Evolutionary conservation across 2,797 vertebrate genomes (phyloP), one percentile per base, ranked within the genome.

Genomic region (Brotula barbata): DNA sequence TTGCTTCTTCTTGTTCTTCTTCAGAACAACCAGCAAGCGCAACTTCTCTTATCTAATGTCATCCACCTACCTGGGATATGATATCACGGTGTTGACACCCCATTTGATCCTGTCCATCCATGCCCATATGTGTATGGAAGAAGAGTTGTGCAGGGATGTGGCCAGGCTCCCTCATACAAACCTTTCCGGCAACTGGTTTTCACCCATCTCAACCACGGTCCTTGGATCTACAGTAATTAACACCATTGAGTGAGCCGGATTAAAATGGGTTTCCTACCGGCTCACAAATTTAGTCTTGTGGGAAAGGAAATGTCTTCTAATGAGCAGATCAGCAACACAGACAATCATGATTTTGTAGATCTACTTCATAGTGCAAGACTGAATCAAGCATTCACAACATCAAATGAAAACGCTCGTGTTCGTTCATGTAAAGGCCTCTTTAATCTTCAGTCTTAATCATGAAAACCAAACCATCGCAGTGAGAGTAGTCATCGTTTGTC

Each of bases 301-400:
- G 58, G 36, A 21, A 49, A 23, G 39, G 20, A 43, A 15, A 58
- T n/a, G 1, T 42, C 61, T 31, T 61, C 55, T 47, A 42, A 41
- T 57, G 16, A 60, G 1, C 17, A 36, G 13, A 20, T 22, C 21
- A 51, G 43, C 43, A 22, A 6, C 20, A 45, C 22, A 14, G 31
- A 33, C 11, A 6, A 10, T 33, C 31, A 28, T 11, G 31, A 33
- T 6, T 10, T 2, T 33, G 9, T 33, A 4, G 25, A 33, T 33
- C 7, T 2, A 10, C 11, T 7, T 33, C 31, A 33, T 33, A 19
- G 10, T 17, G 7, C 13, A 17, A 25, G 13, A 12, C 17, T 44
- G 20, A 42, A 13, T n/a, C 25, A 8, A 15, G 1, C 3, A 51
- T 12, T 65, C 3, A 50, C 11, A 33, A 33, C 21, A 61, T 28